Evolutionary conservation across 2,113 vertebrate genomes (phyloP).

Genomic region (Micronycteris hirsuta): DNA sequence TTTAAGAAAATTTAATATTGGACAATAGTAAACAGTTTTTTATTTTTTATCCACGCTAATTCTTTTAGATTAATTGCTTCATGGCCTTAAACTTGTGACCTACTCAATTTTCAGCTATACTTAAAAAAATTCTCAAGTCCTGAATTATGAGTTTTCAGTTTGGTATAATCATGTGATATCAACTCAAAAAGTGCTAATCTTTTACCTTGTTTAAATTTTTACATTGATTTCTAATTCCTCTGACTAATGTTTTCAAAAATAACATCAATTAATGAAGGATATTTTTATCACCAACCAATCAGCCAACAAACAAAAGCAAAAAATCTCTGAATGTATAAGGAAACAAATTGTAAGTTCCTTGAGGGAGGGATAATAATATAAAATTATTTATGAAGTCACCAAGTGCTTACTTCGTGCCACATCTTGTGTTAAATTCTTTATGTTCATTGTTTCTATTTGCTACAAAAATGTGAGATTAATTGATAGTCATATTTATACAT

Average conservation of each 20-base stretch:
- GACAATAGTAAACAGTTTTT: background rate
- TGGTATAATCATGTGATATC: conserved; percentile 51
- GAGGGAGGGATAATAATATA: background rate
- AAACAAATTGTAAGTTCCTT: background rate
- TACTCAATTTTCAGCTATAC: conserved; percentile 45
- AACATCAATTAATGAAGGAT: background rate
- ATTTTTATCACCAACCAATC: conserved; percentile 31
- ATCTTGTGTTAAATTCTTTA: background rate
- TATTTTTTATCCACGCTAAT: background rate
- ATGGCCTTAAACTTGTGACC: background rate
- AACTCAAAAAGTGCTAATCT: conserved; percentile 55
- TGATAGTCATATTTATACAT: background rate
- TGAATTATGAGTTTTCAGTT: conserved; percentile 55
- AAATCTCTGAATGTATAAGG: background rate
- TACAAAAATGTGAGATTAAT: background rate
- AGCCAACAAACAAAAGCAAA: background rate
- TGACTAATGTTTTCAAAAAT: conserved; percentile 46
- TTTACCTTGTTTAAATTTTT: conserved; percentile 58
- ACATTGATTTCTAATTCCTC: conserved; percentile 58
- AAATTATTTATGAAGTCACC: background rate
- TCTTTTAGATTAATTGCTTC: background rate
- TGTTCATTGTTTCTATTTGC: background rate
- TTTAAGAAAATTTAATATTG: background rate
- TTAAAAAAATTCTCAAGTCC: conserved; percentile 34
- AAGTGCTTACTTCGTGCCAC: background rate